Evolutionary conservation across 1,140 invertebrate species (phyloP).

Genomic region (Adoxophyes honmai): DNA sequence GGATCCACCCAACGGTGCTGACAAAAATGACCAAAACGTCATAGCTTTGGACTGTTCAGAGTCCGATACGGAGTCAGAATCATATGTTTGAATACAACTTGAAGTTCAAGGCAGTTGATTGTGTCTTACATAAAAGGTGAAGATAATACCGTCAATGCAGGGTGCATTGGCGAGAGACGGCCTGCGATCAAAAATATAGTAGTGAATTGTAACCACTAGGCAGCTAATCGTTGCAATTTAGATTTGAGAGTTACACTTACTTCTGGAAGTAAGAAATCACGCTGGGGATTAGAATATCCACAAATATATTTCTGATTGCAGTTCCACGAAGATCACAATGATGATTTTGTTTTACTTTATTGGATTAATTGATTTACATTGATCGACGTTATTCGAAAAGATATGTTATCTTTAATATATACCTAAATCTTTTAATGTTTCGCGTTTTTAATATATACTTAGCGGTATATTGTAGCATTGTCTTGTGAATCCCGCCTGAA

Average conservation of each 20-base stretch:
- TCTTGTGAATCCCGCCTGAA: slow-evolving; percentile 68
- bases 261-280: slow-evolving; percentile 6
- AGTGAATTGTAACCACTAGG: not conserved
- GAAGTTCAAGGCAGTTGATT: slow-evolving; percentile 20
- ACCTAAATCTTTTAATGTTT: slow-evolving; percentile 7
- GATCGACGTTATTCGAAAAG: not conserved
- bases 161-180: not conserved
- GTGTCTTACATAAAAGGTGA: not conserved
- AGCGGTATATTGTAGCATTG: slow-evolving; percentile 19
- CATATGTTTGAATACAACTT: slow-evolving; percentile 56
- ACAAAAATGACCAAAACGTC: slow-evolving; percentile 57
- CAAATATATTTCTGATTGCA: not conserved
- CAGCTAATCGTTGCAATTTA: not conserved
- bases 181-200: slow-evolving; percentile 2
- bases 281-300: not conserved
- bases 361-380: slow-evolving; percentile 1
- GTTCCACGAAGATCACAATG: not conserved
- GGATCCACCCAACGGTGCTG: slow-evolving; percentile 49
- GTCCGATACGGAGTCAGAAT: slow-evolving; percentile 74
- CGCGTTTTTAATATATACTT: slow-evolving; percentile 7
- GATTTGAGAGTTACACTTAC: not conserved
- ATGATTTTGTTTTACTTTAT: not conserved
- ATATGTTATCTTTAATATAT: slow-evolving; percentile 13
- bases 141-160: not conserved
- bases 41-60: slow-evolving; percentile 66